Conservation (phyloP, 1,140 invertebrate genomes). For the Lethrus apterus region DNA sequence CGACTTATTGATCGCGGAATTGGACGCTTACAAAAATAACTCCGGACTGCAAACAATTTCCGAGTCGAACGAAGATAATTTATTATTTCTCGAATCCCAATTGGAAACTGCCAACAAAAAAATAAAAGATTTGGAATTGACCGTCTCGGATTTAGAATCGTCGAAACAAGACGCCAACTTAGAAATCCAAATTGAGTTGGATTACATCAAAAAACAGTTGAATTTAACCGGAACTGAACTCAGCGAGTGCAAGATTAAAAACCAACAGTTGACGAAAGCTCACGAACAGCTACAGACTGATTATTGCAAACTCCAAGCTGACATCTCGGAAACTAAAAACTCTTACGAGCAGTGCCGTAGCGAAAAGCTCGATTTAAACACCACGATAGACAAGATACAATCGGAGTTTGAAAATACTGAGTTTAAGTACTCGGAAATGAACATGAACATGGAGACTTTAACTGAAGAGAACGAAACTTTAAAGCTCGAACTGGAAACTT, state of each 20-base stretch:
- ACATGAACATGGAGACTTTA: slow-evolving; percentile 31
- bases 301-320: slow-evolving; percentile 41
- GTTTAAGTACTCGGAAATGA: slow-evolving; percentile 38
- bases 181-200: slow-evolving; percentile 18
- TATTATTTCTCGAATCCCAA: slow-evolving; percentile 52
- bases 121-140: slow-evolving; percentile 34
- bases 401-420: slow-evolving; percentile 44
- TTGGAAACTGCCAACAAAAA: slow-evolving; percentile 41
- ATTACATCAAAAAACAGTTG: slow-evolving; percentile 21
- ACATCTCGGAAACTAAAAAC: slow-evolving; percentile 38
- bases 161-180: slow-evolving; percentile 15
- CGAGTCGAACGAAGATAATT: slow-evolving; percentile 58
- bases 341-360: slow-evolving; percentile 27
- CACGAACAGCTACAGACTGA: slow-evolving; percentile 35
- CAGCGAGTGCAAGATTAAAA: slow-evolving; percentile 17
- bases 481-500: slow-evolving; percentile 37
- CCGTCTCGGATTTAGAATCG: slow-evolving; percentile 22
- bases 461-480: slow-evolving; percentile 30
- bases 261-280: slow-evolving; percentile 40
- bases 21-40: slow-evolving; percentile 51
- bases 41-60: slow-evolving; percentile 57
- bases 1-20: slow-evolving; percentile 54
- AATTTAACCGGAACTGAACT: slow-evolving; percentile 20
- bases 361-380: slow-evolving; percentile 33
- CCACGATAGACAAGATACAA: slow-evolving; percentile 40